Evolutionary conservation across 2,888 invertebrate species (phyloP).

Genomic region (Chirona hameri): DNA sequence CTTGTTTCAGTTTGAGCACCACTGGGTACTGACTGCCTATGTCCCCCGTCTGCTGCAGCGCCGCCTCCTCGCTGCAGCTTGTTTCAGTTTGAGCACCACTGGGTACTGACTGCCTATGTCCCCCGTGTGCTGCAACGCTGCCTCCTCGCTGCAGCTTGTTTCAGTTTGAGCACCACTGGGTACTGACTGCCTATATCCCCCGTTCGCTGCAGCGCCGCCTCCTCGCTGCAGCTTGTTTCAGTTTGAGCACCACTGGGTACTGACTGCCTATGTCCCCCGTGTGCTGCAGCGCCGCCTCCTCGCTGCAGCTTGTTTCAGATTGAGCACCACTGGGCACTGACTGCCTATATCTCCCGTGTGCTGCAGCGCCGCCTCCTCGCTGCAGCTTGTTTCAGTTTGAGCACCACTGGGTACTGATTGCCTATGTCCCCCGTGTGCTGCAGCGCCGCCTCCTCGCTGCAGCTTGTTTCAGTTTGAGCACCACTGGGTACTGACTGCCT

Average conservation of each 20-base stretch:
- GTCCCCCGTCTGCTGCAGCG: no score
- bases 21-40: conserved; percentile 42
- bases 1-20: conserved; percentile 83
- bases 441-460: conserved; percentile 47
- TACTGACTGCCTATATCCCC: no score
- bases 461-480: conserved; percentile 86
- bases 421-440: neutral
- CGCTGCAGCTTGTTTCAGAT: conserved; percentile 76
- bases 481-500: conserved; percentile 46
- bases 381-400: no score
- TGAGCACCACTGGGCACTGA: conserved; percentile 59
- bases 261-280: neutral
- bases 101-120: neutral
- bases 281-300: conserved; percentile 28
- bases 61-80: no score
- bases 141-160: conserved; percentile 62
- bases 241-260: no score
- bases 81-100: no score
- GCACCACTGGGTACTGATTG: neutral
- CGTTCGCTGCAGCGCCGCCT: no score
- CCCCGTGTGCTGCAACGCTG: neutral
- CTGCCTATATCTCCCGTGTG: no score
- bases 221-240: no score
- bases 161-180: conserved; percentile 75
- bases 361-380: no score